A percentile compares a stretch with the other conserved stretches of the same genome.
Evolutionary conservation across 1,140 invertebrate species (phyloP).

Genomic region (Mamestra configurata): DNA sequence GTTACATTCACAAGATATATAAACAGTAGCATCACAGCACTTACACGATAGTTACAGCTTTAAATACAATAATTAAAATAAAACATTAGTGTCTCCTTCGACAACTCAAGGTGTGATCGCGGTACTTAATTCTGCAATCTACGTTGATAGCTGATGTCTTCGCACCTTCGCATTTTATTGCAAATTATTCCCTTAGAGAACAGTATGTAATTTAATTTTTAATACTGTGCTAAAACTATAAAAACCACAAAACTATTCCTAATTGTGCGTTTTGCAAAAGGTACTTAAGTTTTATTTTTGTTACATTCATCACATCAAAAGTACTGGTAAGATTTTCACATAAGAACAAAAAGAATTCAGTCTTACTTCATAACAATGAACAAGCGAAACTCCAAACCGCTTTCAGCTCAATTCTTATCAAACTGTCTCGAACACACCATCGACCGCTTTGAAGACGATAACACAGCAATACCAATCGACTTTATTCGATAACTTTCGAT

Average conservation of each 20-base stretch:
- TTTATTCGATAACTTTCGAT: slow-evolving; percentile 25
- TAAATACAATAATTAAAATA: background rate
- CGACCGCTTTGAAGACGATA: slow-evolving; percentile 28
- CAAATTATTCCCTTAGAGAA: background rate
- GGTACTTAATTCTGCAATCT: background rate
- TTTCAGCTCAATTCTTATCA: slow-evolving; percentile 9
- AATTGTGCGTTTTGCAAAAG: too few relatives aligned
- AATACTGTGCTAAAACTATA: background rate
- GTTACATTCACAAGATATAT: too few relatives aligned
- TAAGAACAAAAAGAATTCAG: too few relatives aligned
- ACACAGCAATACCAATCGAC: slow-evolving; percentile 31
- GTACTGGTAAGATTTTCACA: too few relatives aligned
- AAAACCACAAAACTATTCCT: too few relatives aligned
- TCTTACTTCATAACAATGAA: background rate
- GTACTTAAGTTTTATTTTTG: too few relatives aligned
- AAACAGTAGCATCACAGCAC: background rate
- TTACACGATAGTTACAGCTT: background rate
- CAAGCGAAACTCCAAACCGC: background rate
- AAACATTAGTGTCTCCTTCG: background rate
- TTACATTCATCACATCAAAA: too few relatives aligned
- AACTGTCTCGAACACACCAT: slow-evolving; percentile 26
- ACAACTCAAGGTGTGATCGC: background rate
- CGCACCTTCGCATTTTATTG: background rate
- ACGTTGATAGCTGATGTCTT: background rate
- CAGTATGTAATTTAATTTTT: background rate